Evolutionary conservation across 2,888 invertebrate genomes (phyloP).

Genomic region (Boloria selene): DNA sequence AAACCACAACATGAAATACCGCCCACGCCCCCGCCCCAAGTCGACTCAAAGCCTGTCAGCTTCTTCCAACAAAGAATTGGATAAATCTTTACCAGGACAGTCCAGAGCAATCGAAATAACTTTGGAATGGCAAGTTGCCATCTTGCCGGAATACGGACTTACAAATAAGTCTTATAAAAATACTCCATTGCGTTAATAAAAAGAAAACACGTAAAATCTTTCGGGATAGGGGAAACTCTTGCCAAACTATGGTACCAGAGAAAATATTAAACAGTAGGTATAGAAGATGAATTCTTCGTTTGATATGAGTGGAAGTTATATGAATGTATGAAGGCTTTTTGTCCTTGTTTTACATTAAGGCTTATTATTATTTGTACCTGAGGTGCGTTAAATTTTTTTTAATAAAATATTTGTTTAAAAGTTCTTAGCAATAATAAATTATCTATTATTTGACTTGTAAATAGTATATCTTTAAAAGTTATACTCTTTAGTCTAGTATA

Average conservation of each 20-base stretch:
- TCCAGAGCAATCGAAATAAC: slow-evolving; percentile 42
- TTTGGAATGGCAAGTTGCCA: slow-evolving; percentile 70
- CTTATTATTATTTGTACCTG: too few species aligned
- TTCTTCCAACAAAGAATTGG: slow-evolving; percentile 73
- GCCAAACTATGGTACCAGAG: slow-evolving; percentile 36
- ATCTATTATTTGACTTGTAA: too few species aligned
- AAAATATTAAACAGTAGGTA: slow-evolving; percentile 7
- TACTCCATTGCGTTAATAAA: slow-evolving; percentile 58
- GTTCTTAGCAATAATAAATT: too few species aligned
- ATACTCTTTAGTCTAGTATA: too few species aligned
- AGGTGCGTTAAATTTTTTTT: too few species aligned
- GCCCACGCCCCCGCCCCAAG: slow-evolving; percentile 71
- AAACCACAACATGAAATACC: slow-evolving; percentile 74
- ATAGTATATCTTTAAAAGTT: too few species aligned
- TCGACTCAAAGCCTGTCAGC: slow-evolving; percentile 58
- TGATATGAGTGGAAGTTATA: neutral
- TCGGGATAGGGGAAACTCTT: slow-evolving; percentile 50
- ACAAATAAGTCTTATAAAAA: slow-evolving; percentile 66
- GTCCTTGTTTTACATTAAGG: too few species aligned
- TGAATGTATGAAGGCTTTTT: too few species aligned
- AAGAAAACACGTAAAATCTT: slow-evolving; percentile 56
- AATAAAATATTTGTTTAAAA: too few species aligned
- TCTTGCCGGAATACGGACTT: slow-evolving; percentile 64
- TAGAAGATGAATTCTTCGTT: neutral
- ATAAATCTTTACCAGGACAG: slow-evolving; percentile 47